Percentiles rank a stretch among this genome's conserved stretches.
Evolutionary conservation across 2,888 invertebrate genomes (phyloP).

Genomic region (Brachypalpus laphriformis): DNA sequence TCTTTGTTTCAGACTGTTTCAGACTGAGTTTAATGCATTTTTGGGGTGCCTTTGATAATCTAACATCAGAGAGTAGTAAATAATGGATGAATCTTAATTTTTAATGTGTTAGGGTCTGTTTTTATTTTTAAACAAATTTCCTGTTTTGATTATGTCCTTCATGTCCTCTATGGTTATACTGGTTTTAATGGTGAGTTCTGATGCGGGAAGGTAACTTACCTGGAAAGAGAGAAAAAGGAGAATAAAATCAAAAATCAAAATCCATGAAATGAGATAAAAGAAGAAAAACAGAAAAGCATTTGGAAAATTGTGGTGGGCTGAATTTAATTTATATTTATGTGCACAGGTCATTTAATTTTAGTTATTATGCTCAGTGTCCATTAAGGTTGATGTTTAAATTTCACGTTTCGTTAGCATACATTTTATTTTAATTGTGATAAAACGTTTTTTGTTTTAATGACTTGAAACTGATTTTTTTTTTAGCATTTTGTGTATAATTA

Average conservation of each 20-base stretch:
- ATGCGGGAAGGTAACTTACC: conserved; percentile 21
- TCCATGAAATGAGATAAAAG: conserved; percentile 10
- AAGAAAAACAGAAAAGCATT: neutral
- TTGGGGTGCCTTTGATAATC: conserved; percentile 4
- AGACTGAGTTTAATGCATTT: neutral
- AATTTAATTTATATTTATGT: neutral
- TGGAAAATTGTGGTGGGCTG: neutral
- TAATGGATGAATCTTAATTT: neutral
- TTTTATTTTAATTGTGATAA: neutral
- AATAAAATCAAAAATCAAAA: conserved; percentile 4
- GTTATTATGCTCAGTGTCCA: neutral
- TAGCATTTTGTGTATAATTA: neutral
- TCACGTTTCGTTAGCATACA: neutral
- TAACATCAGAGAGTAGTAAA: neutral
- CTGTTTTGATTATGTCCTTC: neutral
- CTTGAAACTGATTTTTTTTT: neutral
- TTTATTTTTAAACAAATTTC: neutral
- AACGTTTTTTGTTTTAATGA: neutral
- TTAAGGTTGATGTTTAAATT: neutral
- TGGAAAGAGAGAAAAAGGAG: conserved; percentile 10
- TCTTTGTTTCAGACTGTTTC: neutral
- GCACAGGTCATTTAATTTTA: neutral
- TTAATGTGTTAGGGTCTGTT: conserved; percentile 14
- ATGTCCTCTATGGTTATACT: conserved; percentile 9
- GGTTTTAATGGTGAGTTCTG: conserved; percentile 1